Conservation (phyloP, 2,113 vertebrate genomes). For the Microcebus ravelobensis region DNA sequence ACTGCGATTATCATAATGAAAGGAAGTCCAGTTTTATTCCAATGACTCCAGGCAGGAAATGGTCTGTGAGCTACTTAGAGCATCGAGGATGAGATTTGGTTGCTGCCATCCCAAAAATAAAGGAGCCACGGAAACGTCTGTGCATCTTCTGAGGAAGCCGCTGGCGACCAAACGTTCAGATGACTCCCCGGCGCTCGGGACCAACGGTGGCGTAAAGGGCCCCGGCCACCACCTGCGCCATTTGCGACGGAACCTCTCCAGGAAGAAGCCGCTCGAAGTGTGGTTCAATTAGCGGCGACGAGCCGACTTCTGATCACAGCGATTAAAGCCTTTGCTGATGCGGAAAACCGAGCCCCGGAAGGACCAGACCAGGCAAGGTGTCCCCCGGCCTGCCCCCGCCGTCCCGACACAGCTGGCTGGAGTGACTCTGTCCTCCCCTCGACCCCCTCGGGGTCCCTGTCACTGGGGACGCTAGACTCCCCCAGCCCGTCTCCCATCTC, state of each 20-base stretch:
- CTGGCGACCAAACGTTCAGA: fast-evolving
- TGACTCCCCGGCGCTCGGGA: background rate
- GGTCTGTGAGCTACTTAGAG: background rate
- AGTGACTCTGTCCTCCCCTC: background rate
- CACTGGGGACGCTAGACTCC: background rate
- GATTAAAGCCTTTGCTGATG: conserved; percentile 32
- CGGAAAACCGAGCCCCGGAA: background rate
- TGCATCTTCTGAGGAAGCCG: background rate
- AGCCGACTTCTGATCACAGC: background rate
- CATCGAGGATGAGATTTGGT: background rate
- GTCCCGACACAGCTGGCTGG: fast-evolving
- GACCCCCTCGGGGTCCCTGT: background rate
- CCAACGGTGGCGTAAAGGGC: fast-evolving
- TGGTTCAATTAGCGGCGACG: background rate
- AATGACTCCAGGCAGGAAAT: background rate
- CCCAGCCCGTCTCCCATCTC: background rate
- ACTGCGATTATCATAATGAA: background rate
- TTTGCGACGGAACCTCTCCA: background rate
- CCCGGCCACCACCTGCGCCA: background rate
- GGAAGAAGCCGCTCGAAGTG: conserved; percentile 22
- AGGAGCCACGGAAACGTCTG: background rate
- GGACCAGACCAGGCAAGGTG: background rate
- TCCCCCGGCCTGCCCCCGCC: no score
- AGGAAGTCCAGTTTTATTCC: background rate
- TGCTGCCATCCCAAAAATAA: background rate